A percentile compares a stretch with the other conserved stretches of the same genome.
Conservation (phyloP, 2,888 invertebrate genomes). For the Brachypalpus laphriformis region DNA sequence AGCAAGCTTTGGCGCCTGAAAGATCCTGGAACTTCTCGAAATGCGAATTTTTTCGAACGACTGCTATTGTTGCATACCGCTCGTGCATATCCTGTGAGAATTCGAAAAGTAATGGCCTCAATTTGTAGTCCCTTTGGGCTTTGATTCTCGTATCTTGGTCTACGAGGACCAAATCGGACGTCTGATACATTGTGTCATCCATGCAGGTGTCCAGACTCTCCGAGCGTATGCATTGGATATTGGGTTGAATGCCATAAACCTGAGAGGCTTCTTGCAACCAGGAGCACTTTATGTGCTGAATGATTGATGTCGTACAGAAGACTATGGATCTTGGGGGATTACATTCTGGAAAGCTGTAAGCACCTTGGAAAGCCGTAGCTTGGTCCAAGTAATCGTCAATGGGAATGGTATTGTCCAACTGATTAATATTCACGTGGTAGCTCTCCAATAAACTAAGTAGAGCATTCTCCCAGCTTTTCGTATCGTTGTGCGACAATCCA, state of each 20-base stretch:
- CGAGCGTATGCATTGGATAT: conserved; percentile 89
- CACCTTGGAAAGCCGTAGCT: conserved; percentile 86
- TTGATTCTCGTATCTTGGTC: conserved; percentile 88
- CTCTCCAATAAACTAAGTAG: conserved; percentile 86
- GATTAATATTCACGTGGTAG: conserved; percentile 84
- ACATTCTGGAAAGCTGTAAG: conserved; percentile 88
- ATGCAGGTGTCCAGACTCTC: conserved; percentile 87
- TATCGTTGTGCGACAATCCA: conserved; percentile 81
- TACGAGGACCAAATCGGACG: conserved; percentile 89
- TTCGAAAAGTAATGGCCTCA: conserved; percentile 80
- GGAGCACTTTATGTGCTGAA: conserved; percentile 90
- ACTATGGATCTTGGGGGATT: conserved; percentile 87
- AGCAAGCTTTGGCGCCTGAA: conserved; percentile 89
- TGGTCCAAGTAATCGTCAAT: conserved; percentile 87
- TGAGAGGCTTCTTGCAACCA: conserved; percentile 90
- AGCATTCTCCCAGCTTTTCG: conserved; percentile 84
- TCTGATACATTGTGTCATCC: conserved; percentile 85
- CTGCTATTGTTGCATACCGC: conserved; percentile 85
- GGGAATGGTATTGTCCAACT: conserved; percentile 85
- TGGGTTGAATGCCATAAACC: conserved; percentile 90
- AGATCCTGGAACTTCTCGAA: conserved; percentile 86
- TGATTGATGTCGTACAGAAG: conserved; percentile 87
- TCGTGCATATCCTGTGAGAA: conserved; percentile 80
- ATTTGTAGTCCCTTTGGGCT: conserved; percentile 85
- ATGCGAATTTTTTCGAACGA: conserved; percentile 86